Base-by-base conservation (phyloP, 2,113 vertebrate genomes). In the Campylomormyrus tamandua region DNA sequence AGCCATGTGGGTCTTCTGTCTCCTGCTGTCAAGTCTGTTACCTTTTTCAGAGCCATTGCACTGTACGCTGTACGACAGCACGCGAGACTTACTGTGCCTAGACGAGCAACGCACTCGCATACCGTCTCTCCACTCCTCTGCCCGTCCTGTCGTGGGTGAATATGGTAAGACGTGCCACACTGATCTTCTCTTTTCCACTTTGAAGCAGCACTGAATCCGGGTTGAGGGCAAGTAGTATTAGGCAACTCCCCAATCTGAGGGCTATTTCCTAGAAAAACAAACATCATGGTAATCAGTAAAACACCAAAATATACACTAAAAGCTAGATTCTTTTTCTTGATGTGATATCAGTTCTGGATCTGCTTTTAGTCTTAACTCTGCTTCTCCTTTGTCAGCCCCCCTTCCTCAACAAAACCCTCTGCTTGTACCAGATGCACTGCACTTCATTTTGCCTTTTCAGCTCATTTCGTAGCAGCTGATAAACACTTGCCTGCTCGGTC, bases 391-490 rank as follows among this genome's bases (percentile, higher is more conserved):
- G 27, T 39, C 42, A 35, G 9, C 50, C 49, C 3, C 50, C 42
- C 89, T 15, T 10, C 52, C 11, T 11, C 39, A 5, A 45, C 80
- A 46, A 56, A 19, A 58, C 45, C 50, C 48, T 10, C 21, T 42
- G 31, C 50, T 46, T 15, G 88, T 52, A 88, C 74, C 85, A 50
- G 49, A 66, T 88, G 87, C 35, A 83, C 87, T 88, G 87, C 35
- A 83, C 87, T 90, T 49, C 80, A 83, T 7, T 88, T 88, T 62
- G 90, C 86, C 52, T 83, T 88, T 88, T 88, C 87, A 83, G 87
- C 87, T 83, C 70, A 66, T 88, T 88, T 88, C 87, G 19, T 58
- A 83, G 87, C 90, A 90, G 90, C 90, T 90, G 90, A 90, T 90
- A 46, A 62, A 62, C 77, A 70, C 90, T 56, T 62, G 90, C 90